Percentiles rank a stretch among this genome's conserved stretches.
Evolutionary conservation across 2,113 vertebrate species (phyloP).

Genomic region (Hymenochirus boettgeri): DNA sequence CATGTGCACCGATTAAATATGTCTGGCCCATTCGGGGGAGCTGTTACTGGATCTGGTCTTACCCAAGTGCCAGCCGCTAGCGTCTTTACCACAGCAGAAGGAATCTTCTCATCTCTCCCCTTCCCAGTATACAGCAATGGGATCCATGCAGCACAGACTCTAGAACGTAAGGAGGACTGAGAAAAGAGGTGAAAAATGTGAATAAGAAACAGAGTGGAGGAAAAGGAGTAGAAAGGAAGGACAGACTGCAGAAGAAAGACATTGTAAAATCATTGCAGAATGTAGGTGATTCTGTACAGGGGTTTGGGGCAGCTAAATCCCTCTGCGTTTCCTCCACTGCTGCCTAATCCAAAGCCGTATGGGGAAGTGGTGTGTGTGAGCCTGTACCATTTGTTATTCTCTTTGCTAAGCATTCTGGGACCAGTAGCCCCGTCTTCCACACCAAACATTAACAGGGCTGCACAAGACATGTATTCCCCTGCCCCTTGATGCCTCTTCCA

Average conservation of each 20-base stretch:
- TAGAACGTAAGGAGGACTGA: constrained; percentile 97
- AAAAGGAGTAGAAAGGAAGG: constrained; percentile 14
- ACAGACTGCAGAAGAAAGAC: constrained; percentile 38
- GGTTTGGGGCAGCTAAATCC: constrained; percentile 28
- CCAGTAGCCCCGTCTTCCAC: constrained; percentile 40
- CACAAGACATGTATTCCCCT: constrained; percentile 9
- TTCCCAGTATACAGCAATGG: constrained; percentile 98
- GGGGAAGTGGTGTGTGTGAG: neutral
- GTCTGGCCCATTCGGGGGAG: constrained; percentile 86
- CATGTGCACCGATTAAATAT: constrained; percentile 97
- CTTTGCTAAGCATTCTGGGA: constrained; percentile 22
- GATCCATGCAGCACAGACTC: constrained; percentile 91
- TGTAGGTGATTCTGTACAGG: constrained; percentile 26
- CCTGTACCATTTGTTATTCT: constrained; percentile 7
- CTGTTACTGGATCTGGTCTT: constrained; percentile 78
- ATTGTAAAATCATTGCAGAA: constrained; percentile 18
- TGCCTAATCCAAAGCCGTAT: constrained; percentile 35
- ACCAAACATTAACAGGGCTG: constrained; percentile 53
- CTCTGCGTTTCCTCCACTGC: constrained; percentile 33
- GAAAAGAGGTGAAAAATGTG: constrained; percentile 26
- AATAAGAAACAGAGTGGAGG: constrained; percentile 25
- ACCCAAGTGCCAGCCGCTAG: constrained; percentile 89
- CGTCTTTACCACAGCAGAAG: constrained; percentile 95
- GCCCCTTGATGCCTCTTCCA: neutral
- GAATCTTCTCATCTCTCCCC: constrained; percentile 94